Conservation (phyloP, 2,113 vertebrate species). For the Clarias macrocephalus region DNA sequence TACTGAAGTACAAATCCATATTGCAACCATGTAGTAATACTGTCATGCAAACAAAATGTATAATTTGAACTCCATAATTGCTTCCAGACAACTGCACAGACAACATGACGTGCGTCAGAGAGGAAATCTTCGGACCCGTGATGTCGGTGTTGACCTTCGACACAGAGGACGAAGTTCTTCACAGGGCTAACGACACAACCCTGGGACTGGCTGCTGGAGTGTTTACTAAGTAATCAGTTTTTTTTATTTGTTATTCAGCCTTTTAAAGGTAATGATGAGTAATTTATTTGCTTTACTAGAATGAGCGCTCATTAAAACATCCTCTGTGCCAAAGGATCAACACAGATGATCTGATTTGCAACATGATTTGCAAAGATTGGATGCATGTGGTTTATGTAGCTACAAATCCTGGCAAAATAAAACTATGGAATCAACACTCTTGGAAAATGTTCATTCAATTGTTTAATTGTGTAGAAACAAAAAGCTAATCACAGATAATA, state of each 20-base stretch:
- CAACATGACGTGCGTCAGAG: conserved; percentile 90
- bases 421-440: too few species aligned
- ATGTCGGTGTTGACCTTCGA: conserved; percentile 94
- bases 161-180: conserved; percentile 86
- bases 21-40: background rate
- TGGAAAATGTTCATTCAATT: too few species aligned
- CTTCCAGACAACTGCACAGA: conserved; percentile 84
- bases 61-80: background rate
- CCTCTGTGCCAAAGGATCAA: background rate
- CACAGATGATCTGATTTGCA: background rate
- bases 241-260: background rate
- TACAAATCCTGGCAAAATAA: background rate
- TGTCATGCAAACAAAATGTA: background rate
- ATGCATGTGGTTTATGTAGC: background rate
- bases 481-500: too few species aligned
- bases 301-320: background rate
- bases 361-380: background rate
- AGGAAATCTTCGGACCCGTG: conserved; percentile 98
- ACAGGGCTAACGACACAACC: conserved; percentile 83
- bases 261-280: background rate
- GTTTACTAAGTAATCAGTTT: conserved; percentile 83
- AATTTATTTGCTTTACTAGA: background rate
- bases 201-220: conserved; percentile 92
- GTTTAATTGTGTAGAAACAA: too few species aligned
- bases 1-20: background rate